Percentiles rank a stretch among this genome's conserved stretches.
phyloP scores from a whole-genome alignment of 1,140 invertebrate genomes.

The Parapsyche elsis region DNA sequence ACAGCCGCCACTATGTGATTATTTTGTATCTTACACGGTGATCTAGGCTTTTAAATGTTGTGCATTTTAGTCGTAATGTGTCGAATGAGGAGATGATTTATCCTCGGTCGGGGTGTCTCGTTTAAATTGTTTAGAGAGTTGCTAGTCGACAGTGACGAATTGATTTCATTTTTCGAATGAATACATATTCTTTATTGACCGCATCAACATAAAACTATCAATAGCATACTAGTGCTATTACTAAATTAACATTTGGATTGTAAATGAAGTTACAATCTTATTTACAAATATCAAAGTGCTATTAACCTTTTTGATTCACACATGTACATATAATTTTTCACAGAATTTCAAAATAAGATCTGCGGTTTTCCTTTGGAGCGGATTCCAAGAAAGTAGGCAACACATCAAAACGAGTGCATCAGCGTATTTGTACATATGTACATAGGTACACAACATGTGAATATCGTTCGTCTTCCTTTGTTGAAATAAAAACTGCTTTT shows the following conservation, averaged over 20 bases:
- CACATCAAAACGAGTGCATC: no score
- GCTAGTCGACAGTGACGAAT: no score
- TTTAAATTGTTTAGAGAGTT: not conserved
- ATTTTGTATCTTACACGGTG: not conserved
- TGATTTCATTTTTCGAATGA: no score
- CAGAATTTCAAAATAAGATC: not conserved
- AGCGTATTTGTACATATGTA: no score
- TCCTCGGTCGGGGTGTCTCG: not conserved
- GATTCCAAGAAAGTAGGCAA: not conserved
- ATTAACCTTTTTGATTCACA: not conserved
- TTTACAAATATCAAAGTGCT: no score
- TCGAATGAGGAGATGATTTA: not conserved
- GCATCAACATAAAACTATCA: no score
- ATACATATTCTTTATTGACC: no score
- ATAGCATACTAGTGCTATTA: no score
- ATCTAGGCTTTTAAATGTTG: not conserved
- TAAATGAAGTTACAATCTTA: no score
- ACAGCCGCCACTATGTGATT: not conserved
- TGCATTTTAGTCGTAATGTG: not conserved
- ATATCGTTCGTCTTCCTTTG: not conserved
- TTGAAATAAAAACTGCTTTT: not conserved
- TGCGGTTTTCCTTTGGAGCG: slow-evolving; percentile 17
- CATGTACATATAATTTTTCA: not conserved
- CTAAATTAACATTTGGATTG: no score
- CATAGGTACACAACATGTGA: not conserved